These are phyloP conservation scores for Eulemur coronatus DNA, from an alignment of 2,797 vertebrate species.

Conservation along the genomic window DNA sequence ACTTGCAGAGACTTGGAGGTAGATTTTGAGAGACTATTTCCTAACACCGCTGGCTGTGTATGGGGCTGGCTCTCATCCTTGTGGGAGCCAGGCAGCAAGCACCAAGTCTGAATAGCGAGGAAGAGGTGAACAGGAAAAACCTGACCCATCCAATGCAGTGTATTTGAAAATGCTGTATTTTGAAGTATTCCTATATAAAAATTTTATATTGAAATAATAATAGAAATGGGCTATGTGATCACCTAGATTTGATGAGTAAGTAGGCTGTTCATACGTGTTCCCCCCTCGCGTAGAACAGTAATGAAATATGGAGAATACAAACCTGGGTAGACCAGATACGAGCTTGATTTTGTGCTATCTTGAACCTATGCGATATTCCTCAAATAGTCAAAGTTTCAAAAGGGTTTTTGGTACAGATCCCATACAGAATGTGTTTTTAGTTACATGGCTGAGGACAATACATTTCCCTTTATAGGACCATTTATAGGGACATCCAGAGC, in stretches of 20 bases:
- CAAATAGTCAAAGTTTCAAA: background rate
- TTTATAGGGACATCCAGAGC: background rate
- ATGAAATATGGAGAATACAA: background rate
- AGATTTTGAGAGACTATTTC: conserved; percentile 28
- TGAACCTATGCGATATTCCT: background rate
- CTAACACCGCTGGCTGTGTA: background rate
- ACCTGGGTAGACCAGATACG: background rate
- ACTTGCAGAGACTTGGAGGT: background rate
- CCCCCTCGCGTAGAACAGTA: background rate
- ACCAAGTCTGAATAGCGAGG: background rate
- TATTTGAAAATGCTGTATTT: conserved; percentile 23
- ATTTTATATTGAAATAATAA: background rate
- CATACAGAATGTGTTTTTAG: background rate
- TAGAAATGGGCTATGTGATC: background rate
- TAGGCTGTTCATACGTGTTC: background rate
- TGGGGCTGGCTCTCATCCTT: background rate
- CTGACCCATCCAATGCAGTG: background rate
- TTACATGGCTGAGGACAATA: background rate
- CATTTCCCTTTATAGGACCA: background rate
- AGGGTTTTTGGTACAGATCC: background rate
- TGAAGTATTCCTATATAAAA: background rate
- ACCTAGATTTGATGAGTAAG: background rate
- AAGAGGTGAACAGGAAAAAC: background rate
- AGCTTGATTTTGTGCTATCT: background rate
- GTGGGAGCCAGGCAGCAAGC: background rate